Conservation (phyloP, 2,113 vertebrate genomes). For the Macrotus californicus region DNA sequence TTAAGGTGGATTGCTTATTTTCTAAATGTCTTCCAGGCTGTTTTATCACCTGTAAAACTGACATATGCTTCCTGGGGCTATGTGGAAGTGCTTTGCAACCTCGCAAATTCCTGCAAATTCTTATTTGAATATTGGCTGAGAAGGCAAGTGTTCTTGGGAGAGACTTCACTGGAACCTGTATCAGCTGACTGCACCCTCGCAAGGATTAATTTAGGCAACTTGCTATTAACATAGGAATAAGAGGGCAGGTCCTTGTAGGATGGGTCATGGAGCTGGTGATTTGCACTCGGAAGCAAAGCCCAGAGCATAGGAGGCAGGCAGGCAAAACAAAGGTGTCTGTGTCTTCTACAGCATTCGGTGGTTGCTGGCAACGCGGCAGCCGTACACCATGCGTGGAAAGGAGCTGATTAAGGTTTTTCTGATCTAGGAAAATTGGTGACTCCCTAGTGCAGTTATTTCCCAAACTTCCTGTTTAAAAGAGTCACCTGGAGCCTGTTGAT, state of each 20-base stretch:
- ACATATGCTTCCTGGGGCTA: background rate
- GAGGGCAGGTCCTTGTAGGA: background rate
- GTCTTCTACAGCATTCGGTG: too few species aligned
- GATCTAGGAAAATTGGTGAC: background rate
- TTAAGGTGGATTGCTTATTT: background rate
- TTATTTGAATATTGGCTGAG: background rate
- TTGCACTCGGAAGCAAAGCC: background rate
- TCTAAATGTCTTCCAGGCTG: background rate
- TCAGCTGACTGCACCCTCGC: background rate
- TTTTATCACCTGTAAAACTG: background rate
- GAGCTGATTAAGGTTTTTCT: background rate
- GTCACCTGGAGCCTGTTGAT: background rate
- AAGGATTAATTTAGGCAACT: background rate
- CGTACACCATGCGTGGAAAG: background rate
- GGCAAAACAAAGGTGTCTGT: background rate
- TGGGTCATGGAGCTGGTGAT: background rate
- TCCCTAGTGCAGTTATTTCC: background rate
- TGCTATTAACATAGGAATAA: background rate
- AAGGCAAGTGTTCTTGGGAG: background rate
- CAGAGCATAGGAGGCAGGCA: background rate
- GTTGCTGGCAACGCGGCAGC: background rate
- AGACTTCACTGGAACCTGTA: background rate
- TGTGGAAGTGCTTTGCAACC: background rate
- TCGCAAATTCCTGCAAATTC: background rate
- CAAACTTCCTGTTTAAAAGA: background rate